Percentiles rank a stretch among this genome's conserved stretches.
phyloP scores from a whole-genome alignment of 2,888 invertebrate genomes.

The Imbricaverruca yamaguchii region DNA sequence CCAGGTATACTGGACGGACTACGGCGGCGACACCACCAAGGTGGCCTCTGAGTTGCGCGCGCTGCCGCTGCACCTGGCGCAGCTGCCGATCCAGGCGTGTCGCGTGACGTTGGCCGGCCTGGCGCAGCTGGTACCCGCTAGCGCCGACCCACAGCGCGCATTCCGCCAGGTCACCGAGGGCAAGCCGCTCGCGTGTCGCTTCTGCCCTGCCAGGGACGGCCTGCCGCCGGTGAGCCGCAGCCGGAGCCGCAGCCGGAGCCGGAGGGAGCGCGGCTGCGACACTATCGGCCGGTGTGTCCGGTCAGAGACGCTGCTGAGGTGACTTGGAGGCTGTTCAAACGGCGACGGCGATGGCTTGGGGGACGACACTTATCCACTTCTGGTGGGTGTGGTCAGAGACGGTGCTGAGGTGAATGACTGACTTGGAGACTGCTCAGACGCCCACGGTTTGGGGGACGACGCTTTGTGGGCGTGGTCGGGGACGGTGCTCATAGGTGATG shows the following conservation, averaged over 20 bases:
- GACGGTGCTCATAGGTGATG: too few relatives aligned
- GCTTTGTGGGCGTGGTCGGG: too few relatives aligned
- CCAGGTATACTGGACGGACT: slow-evolving; percentile 19
- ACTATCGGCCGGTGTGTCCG: not conserved
- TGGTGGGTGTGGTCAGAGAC: too few relatives aligned
- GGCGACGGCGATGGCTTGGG: not conserved
- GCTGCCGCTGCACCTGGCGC: not conserved
- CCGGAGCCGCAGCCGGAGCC: not conserved
- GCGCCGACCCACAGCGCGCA: not conserved
- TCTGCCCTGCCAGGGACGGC: not conserved
- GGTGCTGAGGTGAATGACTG: too few relatives aligned
- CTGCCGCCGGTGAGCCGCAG: not conserved
- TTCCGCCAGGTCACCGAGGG: not conserved
- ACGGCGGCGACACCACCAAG: not conserved
- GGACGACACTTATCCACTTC: not conserved
- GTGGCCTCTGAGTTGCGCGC: not conserved
- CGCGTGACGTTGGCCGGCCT: not conserved
- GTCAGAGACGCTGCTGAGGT: not conserved
- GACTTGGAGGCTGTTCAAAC: not conserved
- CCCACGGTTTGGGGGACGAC: too few relatives aligned
- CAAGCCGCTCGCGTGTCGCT: not conserved
- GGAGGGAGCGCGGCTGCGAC: not conserved
- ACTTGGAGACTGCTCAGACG: too few relatives aligned
- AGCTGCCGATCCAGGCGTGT: not conserved
- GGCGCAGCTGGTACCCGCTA: not conserved